Conservation (phyloP, 2,113 vertebrate species). For the Dolichallabes microphthalmus region DNA sequence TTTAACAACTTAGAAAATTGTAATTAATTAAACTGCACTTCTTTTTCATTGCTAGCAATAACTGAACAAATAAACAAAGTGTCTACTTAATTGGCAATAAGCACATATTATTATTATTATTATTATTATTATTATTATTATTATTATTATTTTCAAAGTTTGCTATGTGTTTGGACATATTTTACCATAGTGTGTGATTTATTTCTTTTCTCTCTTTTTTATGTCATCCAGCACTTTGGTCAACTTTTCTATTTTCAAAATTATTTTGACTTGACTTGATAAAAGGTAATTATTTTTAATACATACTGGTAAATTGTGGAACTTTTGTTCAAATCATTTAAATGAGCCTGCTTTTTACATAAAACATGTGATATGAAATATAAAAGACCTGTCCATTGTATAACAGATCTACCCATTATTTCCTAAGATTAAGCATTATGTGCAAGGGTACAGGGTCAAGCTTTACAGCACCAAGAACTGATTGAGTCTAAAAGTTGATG, state of each 20-base stretch:
- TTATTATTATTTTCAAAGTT: no score
- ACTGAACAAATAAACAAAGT: background rate
- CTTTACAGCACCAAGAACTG: constrained; percentile 1
- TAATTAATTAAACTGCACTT: no score
- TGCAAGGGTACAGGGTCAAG: background rate
- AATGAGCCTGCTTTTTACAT: constrained; percentile 1
- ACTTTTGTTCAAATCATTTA: background rate
- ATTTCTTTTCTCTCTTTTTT: no score
- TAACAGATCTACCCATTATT: background rate
- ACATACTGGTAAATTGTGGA: background rate
- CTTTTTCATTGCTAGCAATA: background rate
- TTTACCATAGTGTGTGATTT: no score
- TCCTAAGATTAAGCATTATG: background rate
- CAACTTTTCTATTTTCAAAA: no score
- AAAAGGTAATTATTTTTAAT: no score
- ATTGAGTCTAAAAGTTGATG: constrained; percentile 38
- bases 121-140: no score
- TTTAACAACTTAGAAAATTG: background rate
- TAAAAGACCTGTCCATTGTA: constrained; percentile 1
- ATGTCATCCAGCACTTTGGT: no score
- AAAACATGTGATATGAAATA: background rate
- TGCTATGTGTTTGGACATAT: no score
- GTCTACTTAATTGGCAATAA: background rate
- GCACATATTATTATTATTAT: background rate
- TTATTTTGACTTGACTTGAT: no score